These are phyloP conservation scores for Prionace glauca DNA, from an alignment of 2,797 vertebrate genomes.

Conservation along the genomic window DNA sequence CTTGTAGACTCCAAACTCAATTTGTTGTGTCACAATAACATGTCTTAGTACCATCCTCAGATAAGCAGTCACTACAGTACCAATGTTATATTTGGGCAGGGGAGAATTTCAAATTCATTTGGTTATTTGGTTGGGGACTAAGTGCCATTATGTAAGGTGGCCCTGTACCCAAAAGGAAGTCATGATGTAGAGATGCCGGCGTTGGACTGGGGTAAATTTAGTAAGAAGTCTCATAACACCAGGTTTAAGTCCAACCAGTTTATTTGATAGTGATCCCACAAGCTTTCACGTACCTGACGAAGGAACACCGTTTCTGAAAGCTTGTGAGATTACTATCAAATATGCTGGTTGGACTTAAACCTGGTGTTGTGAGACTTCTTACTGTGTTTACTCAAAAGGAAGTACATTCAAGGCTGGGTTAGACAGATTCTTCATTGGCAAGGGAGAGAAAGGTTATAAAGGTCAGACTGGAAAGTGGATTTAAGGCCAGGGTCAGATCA, in stretches of 20 bases:
- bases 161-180: background rate
- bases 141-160: too few relatives aligned
- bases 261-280: too few relatives aligned
- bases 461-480: background rate
- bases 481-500: background rate
- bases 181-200: too few relatives aligned
- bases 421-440: background rate
- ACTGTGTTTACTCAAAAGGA: background rate
- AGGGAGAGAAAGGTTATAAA: background rate
- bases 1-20: background rate
- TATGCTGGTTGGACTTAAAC: too few relatives aligned
- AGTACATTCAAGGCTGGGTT: background rate
- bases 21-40: background rate
- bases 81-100: background rate
- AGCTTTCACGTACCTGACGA: too few relatives aligned
- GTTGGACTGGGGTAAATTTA: too few relatives aligned
- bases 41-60: background rate
- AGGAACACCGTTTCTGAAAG: too few relatives aligned
- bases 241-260: too few relatives aligned
- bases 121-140: background rate
- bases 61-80: background rate
- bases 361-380: too few relatives aligned
- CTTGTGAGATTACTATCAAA: too few relatives aligned
- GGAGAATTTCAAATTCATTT: background rate
- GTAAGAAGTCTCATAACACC: too few relatives aligned